Conservation (phyloP, 2,888 invertebrate genomes). For the Seira sanloemensis region DNA sequence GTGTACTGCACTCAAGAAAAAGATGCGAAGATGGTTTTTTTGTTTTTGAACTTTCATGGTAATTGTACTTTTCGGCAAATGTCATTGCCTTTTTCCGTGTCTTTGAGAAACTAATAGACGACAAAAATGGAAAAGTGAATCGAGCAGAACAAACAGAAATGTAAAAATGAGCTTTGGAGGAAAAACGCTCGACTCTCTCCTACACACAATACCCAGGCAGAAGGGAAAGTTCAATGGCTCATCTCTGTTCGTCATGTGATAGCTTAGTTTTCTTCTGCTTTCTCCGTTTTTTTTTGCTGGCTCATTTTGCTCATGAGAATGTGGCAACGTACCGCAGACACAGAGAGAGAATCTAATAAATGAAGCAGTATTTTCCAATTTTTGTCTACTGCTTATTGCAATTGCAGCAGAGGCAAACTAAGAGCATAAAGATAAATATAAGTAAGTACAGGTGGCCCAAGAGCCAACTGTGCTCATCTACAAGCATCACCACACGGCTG, state of each 20-base stretch:
- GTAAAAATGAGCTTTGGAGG: not conserved
- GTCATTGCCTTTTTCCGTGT: slow-evolving; percentile 64
- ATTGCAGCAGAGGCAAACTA: not conserved
- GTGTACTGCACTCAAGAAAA: not conserved
- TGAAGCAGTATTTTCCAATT: slow-evolving; percentile 16
- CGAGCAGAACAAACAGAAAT: slow-evolving; percentile 30
- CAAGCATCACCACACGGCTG: not conserved
- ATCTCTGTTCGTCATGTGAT: slow-evolving; percentile 12
- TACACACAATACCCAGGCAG: not conserved
- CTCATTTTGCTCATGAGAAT: not conserved
- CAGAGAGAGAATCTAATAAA: too few relatives aligned
- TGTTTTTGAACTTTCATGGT: slow-evolving; percentile 44
- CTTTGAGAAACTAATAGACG: slow-evolving; percentile 41
- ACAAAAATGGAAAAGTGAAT: slow-evolving; percentile 10
- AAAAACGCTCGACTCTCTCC: too few relatives aligned
- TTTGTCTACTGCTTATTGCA: not conserved
- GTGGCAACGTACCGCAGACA: not conserved
- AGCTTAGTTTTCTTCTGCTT: not conserved
- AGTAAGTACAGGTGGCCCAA: slow-evolving; percentile 10
- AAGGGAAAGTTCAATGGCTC: not conserved
- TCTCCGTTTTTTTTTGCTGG: not conserved
- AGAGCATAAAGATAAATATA: not conserved
- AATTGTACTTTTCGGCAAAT: slow-evolving; percentile 63
- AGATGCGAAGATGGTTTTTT: slow-evolving; percentile 16
- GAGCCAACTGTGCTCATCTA: not conserved